Evolutionary conservation across 1,140 invertebrate genomes (phyloP), one percentile per base, ranked within the genome.

Genomic region (Drosophila pseudoobscura): DNA sequence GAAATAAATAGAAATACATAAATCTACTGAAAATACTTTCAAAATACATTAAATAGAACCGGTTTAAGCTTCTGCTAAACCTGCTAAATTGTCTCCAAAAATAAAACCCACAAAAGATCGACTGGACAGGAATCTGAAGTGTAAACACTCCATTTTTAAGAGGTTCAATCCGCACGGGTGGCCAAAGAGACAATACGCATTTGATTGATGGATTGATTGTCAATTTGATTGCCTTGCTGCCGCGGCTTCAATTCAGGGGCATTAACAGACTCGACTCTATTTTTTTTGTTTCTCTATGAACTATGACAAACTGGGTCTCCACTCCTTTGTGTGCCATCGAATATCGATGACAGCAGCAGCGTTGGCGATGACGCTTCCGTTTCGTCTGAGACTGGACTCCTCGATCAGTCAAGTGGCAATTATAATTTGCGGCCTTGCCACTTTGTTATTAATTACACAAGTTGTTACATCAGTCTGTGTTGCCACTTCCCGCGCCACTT

Each of bases 131-230:
- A 44, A 50, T 57, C 64, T 43, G 63, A 70, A 78, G 61, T 82
- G 78, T 59, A 88, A 85, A 85, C 65, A 88, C 75, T 75, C 73
- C 68, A 61, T 63, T 70, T 82, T 82, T 50, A 75, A 78, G 59
- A 88, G 61, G 64, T 70, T 62, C 60, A 50, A 26, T 35, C 41
- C 43, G 46, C 59, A 58, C 57, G 61, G 59, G 65, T 68, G 72
- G 77, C 43, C 75, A 56, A 24, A 22, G 53, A 66, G 73, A 75
- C 74, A 75, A 85, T 75, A 31, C 70, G 59, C 56, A 64, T 53
- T 64, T 88, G 78, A 85, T 88, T 88, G 78, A 88, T 82, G 74
- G 76, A 68, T 83, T 85, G 55, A 88, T 82, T 88, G 78, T 69
- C 54, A 68, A 69, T 76, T 74, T 75, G 72, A 78, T 82, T 87